Conservation (phyloP, 2,797 vertebrate genomes). For the Characodon lateralis region DNA sequence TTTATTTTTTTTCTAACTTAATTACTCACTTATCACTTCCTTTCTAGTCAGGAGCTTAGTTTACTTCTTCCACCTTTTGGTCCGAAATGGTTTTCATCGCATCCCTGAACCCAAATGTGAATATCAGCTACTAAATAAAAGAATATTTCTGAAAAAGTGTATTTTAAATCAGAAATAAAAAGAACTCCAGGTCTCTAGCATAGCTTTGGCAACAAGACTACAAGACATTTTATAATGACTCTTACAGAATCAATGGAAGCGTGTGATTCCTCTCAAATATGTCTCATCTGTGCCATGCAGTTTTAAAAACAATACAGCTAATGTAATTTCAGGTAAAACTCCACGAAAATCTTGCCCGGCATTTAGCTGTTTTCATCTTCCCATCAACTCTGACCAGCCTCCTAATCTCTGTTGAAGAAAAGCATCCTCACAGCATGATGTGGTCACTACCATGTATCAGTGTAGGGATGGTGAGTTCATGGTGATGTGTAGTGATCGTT, state of each 20-base stretch:
- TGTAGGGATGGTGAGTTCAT: no score
- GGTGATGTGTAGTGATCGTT: no score
- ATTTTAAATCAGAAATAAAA: neutral
- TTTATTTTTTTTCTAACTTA: no score
- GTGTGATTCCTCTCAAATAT: neutral
- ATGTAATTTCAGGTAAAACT: neutral
- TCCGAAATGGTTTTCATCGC: neutral
- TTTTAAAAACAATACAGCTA: neutral
- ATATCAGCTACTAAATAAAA: neutral
- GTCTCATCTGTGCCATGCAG: neutral
- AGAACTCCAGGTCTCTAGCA: neutral
- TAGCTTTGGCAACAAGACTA: neutral
- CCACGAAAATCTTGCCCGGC: no score
- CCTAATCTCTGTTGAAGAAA: no score
- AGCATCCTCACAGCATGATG: no score
- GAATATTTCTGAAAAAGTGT: neutral
- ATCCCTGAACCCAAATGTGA: neutral
- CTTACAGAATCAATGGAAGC: neutral
- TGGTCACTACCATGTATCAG: no score
- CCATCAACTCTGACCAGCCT: no score
- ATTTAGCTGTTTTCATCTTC: no score
- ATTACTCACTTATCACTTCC: no score
- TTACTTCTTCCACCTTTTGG: neutral
- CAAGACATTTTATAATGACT: neutral
- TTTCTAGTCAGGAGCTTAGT: neutral